A percentile compares a stretch with the other conserved stretches of the same genome.
Conservation (phyloP, 2,113 vertebrate genomes). For the Mus pahari region DNA sequence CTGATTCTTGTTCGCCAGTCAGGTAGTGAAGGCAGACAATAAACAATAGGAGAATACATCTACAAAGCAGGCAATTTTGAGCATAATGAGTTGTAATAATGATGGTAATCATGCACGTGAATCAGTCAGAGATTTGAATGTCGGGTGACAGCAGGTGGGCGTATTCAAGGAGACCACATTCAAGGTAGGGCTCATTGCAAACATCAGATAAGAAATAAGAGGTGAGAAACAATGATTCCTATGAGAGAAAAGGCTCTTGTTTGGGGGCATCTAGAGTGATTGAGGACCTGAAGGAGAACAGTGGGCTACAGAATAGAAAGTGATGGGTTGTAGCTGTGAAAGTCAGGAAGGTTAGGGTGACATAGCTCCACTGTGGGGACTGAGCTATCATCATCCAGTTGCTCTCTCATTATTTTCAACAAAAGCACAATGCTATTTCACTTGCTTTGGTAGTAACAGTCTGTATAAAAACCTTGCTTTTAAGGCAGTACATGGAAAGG, state of each 20-base stretch:
- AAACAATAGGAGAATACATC: background rate
- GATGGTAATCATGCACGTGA: background rate
- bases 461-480: background rate
- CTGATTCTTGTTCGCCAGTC: background rate
- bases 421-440: background rate
- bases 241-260: background rate
- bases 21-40: background rate
- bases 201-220: background rate
- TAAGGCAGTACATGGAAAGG: background rate
- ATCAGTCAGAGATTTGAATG: background rate
- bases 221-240: background rate
- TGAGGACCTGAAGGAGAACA: background rate
- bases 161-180: background rate
- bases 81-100: background rate
- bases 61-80: background rate
- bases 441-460: background rate
- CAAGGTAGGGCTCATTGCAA: background rate
- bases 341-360: background rate
- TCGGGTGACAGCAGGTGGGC: background rate
- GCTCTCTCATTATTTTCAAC: background rate
- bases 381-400: background rate
- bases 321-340: rapidly evolving
- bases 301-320: background rate
- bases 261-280: background rate
- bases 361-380: background rate